Percentiles rank a stretch among this genome's conserved stretches.
Conservation (phyloP, 2,113 vertebrate species). For the Mobula birostris region DNA sequence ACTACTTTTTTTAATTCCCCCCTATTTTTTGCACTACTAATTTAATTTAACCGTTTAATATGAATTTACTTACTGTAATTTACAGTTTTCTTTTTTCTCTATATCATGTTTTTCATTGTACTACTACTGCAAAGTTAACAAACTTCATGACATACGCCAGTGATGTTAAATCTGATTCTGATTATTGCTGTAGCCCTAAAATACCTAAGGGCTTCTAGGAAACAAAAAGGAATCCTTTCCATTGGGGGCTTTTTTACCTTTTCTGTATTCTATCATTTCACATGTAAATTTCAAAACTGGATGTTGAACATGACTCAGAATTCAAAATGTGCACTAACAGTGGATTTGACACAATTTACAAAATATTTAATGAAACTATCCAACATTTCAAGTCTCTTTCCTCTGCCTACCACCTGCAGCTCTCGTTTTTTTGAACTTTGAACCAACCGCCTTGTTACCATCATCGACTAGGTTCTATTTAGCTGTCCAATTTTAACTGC, state of each 20-base stretch:
- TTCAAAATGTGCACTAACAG: neutral
- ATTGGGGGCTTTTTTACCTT: neutral
- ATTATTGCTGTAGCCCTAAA: neutral
- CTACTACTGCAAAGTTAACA: too few species aligned
- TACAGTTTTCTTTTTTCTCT: too few species aligned
- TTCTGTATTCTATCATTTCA: neutral
- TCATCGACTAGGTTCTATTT: neutral
- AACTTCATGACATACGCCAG: too few species aligned
- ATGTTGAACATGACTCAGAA: neutral
- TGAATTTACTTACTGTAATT: too few species aligned
- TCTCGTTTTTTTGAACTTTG: neutral
- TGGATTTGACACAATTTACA: neutral
- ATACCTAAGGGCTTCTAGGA: neutral
- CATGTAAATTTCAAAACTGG: neutral
- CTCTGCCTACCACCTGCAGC: neutral
- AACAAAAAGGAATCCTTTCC: too few species aligned
- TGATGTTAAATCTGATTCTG: too few species aligned
- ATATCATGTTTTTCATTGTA: too few species aligned
- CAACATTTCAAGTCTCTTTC: neutral
- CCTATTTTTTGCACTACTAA: too few species aligned
- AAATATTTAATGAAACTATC: neutral
- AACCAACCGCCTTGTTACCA: neutral
- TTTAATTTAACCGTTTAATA: too few species aligned
- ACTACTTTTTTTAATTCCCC: too few species aligned
- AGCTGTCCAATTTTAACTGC: neutral